These are phyloP conservation scores for Ichneumoninae sp. DNA, from an alignment of 2,888 invertebrate genomes.

Conservation along the genomic window DNA sequence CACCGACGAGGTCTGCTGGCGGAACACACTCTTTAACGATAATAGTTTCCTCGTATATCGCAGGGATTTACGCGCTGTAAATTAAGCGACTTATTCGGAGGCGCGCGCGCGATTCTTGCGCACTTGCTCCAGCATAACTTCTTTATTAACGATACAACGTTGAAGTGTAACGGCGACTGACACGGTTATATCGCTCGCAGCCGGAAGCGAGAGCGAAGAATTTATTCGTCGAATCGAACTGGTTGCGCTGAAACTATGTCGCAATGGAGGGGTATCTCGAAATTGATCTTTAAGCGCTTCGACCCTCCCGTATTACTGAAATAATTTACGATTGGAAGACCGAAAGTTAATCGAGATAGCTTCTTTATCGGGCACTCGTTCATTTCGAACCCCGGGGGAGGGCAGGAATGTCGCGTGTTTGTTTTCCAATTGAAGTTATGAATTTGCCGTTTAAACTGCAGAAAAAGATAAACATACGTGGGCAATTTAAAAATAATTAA, in stretches of 20 bases:
- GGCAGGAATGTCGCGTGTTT: background rate
- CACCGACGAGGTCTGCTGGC: constrained; percentile 8
- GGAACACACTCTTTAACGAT: constrained; percentile 51
- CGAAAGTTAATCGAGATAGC: background rate
- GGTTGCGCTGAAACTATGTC: constrained; percentile 20
- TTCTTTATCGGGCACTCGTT: background rate
- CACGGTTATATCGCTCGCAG: constrained; percentile 50
- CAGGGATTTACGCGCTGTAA: constrained; percentile 55
- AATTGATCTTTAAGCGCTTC: constrained; percentile 39
- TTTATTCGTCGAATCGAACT: constrained; percentile 21
- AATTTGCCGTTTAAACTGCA: background rate
- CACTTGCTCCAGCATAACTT: constrained; percentile 62
- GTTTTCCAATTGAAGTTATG: background rate
- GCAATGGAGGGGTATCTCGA: background rate
- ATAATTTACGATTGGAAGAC: constrained; percentile 6
- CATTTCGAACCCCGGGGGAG: background rate
- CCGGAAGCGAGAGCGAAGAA: constrained; percentile 34
- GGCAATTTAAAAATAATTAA: background rate
- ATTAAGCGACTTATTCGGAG: constrained; percentile 64
- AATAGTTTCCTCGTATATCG: constrained; percentile 50
- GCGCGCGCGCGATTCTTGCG: constrained; percentile 20
- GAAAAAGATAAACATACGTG: background rate
- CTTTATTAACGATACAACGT: constrained; percentile 66
- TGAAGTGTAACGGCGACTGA: constrained; percentile 44
- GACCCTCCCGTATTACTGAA: constrained; percentile 15